A percentile compares a stretch with the other conserved stretches of the same genome.
Evolutionary conservation across 2,113 vertebrate genomes (phyloP).

Genomic region (Xyliphius kryptos): DNA sequence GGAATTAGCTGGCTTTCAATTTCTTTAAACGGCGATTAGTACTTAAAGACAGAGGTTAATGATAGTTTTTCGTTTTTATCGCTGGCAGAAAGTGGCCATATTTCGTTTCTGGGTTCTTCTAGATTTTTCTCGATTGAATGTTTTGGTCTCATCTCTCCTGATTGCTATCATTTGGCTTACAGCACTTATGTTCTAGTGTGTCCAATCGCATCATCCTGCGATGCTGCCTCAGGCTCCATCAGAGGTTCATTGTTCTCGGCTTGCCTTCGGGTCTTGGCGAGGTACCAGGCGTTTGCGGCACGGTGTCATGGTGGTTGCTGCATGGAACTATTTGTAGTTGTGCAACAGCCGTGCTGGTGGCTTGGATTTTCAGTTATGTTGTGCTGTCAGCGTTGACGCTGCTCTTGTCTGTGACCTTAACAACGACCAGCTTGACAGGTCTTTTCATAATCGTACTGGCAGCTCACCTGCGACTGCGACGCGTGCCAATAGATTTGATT

Average conservation of each 20-base stretch:
- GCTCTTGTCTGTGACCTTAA: background rate
- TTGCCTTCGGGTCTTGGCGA: constrained; percentile 15
- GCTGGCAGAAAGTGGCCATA: background rate
- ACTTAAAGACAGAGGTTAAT: background rate
- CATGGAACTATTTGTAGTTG: background rate
- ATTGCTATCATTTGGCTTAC: background rate
- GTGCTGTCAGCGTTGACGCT: constrained; percentile 17
- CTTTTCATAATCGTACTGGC: constrained; percentile 24
- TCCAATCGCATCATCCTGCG: constrained; percentile 5
- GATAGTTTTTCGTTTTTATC: background rate
- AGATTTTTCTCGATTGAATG: too few relatives aligned
- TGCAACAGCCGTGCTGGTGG: background rate
- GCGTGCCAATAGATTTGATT: background rate
- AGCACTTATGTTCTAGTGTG: background rate
- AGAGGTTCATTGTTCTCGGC: constrained; percentile 19
- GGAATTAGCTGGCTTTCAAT: background rate
- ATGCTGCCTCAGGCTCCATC: background rate
- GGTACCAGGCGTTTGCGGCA: constrained; percentile 5
- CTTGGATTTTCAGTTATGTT: background rate
- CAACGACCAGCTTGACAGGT: constrained; percentile 23
- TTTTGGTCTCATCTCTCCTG: constrained; percentile 5
- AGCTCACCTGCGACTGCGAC: background rate
- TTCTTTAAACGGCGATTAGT: constrained; percentile 8
- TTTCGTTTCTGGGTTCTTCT: background rate
- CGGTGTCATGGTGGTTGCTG: constrained; percentile 2